phyloP scores from a whole-genome alignment of 2,888 invertebrate genomes.

The Leptopilina drosophilae region DNA sequence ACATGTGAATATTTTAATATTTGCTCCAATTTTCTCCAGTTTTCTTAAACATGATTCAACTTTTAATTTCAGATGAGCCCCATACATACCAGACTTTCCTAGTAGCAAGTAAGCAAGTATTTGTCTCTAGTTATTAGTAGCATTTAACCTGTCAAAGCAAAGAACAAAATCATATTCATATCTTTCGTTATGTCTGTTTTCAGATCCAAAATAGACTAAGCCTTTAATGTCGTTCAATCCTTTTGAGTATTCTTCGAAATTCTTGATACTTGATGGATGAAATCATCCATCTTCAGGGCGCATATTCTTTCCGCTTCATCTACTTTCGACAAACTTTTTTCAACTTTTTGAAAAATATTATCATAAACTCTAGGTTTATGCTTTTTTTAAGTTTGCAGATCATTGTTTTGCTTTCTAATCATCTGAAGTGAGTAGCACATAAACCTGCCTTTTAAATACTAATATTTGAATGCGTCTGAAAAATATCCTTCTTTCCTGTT shows the following conservation, averaged over 20 bases:
- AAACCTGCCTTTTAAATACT: too few species aligned
- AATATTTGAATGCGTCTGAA: too few species aligned
- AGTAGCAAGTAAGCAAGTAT: constrained; percentile 47
- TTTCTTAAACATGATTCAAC: background rate
- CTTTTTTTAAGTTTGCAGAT: too few species aligned
- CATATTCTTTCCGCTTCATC: constrained; percentile 5
- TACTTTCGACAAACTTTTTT: background rate
- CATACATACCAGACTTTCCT: background rate
- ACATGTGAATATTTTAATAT: constrained; percentile 12
- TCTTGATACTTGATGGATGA: constrained; percentile 48
- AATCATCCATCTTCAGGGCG: constrained; percentile 45
- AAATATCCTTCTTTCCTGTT: too few species aligned
- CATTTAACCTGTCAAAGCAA: constrained; percentile 50
- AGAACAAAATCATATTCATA: constrained; percentile 46
- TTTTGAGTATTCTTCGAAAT: constrained; percentile 41
- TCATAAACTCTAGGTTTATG: constrained; percentile 1
- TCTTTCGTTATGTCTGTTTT: constrained; percentile 40
- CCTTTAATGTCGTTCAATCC: constrained; percentile 49
- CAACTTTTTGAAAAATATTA: background rate
- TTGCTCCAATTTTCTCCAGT: constrained; percentile 1
- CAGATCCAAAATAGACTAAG: constrained; percentile 48
- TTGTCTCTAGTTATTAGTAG: constrained; percentile 50
- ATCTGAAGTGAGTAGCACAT: too few species aligned
- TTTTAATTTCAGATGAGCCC: background rate
- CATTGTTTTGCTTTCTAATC: too few species aligned